These are phyloP conservation scores for Asobara japonica DNA, from an alignment of 1,140 invertebrate species.

Conservation along the genomic window DNA sequence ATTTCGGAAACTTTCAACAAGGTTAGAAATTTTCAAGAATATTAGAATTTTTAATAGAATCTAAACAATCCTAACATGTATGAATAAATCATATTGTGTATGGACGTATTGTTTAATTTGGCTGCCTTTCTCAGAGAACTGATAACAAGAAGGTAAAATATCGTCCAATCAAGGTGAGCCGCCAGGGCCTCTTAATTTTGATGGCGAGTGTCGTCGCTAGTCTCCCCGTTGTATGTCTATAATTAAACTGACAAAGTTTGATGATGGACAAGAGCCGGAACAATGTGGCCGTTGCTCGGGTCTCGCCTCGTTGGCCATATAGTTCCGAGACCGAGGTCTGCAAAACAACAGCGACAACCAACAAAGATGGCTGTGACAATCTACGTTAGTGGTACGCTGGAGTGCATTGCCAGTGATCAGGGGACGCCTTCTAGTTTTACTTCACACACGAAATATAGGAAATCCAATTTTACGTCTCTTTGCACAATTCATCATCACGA, in stretches of 20 bases:
- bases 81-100: too few species aligned
- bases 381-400: constrained; percentile 7
- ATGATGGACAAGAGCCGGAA: constrained; percentile 44
- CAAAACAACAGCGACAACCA: constrained; percentile 9
- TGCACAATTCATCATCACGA: neutral
- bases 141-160: neutral
- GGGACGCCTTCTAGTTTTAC: neutral
- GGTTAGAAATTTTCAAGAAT: too few species aligned
- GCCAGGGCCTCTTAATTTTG: neutral
- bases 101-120: too few species aligned
- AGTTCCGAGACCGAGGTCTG: neutral
- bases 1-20: too few species aligned
- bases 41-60: too few species aligned
- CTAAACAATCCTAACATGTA: too few species aligned
- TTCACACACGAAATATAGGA: neutral
- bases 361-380: constrained; percentile 5
- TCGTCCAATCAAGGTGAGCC: neutral
- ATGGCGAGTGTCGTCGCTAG: neutral
- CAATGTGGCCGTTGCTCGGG: constrained; percentile 33
- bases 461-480: neutral
- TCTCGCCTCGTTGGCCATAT: constrained; percentile 11
- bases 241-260: constrained; percentile 51
- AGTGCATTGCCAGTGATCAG: neutral
- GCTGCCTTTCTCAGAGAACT: too few species aligned
- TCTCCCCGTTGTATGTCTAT: constrained; percentile 33